phyloP scores from a whole-genome alignment of 2,113 vertebrate species.

The Ginglymostoma cirratum region DNA sequence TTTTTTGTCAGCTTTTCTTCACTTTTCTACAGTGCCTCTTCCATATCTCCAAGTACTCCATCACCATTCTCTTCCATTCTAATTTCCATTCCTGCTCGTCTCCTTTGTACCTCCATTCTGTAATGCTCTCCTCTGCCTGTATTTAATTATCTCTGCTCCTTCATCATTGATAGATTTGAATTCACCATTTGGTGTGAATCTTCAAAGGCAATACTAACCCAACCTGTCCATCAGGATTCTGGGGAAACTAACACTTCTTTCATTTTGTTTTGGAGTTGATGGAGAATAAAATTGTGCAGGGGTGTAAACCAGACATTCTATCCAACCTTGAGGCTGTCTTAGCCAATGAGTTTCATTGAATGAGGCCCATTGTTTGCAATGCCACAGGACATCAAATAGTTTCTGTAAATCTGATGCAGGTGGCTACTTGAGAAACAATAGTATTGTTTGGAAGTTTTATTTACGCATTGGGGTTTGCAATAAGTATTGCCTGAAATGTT shows the following conservation, averaged over 20 bases:
- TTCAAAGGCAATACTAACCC: neutral
- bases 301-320: neutral
- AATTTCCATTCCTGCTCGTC: too few relatives aligned
- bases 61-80: neutral
- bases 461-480: neutral
- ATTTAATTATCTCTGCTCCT: neutral
- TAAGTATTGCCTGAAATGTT: neutral
- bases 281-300: neutral
- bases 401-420: neutral
- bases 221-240: neutral
- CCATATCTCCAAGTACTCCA: neutral
- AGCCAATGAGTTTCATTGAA: neutral
- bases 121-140: neutral
- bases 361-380: neutral
- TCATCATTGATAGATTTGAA: neutral
- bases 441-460: neutral
- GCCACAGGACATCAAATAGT: neutral
- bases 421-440: neutral
- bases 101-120: neutral
- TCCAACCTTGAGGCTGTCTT: neutral
- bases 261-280: neutral
- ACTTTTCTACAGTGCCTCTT: neutral
- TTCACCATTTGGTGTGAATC: neutral
- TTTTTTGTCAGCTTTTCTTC: neutral
- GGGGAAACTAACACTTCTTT: neutral